These are phyloP conservation scores for Andrena fulva DNA, from an alignment of 2,888 invertebrate species.

Conservation along the genomic window DNA sequence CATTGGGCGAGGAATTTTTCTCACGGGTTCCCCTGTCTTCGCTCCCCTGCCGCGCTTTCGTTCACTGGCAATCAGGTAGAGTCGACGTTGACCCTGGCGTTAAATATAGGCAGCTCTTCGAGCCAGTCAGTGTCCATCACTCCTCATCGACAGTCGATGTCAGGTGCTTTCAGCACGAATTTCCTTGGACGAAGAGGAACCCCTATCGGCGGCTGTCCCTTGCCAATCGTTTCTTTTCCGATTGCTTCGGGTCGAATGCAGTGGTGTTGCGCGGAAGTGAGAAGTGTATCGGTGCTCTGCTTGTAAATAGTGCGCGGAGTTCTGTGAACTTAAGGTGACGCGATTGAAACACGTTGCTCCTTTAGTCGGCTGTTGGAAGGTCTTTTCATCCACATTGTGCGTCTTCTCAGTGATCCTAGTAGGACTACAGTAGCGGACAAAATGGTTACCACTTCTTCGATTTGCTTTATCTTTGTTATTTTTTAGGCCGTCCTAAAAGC, in stretches of 20 bases:
- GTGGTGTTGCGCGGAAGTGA: neutral
- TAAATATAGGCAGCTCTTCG: conserved; percentile 45
- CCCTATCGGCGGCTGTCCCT: neutral
- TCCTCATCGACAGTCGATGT: conserved; percentile 11
- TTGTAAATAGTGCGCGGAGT: neutral
- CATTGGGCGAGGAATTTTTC: conserved; percentile 43
- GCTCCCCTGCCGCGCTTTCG: neutral
- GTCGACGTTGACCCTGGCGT: conserved; percentile 49
- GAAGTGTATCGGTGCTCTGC: neutral
- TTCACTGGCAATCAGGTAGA: conserved; percentile 25
- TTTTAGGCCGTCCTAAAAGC: no score
- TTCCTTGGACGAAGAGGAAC: neutral
- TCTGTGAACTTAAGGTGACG: neutral
- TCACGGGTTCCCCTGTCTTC: conserved; percentile 9
- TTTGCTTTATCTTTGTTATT: no score
- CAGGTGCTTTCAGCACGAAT: neutral
- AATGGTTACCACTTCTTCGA: no score
- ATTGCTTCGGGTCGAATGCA: neutral
- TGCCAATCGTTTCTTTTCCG: neutral
- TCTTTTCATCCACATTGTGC: no score
- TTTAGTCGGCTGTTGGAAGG: no score
- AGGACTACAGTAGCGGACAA: no score
- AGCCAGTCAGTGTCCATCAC: conserved; percentile 54
- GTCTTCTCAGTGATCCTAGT: no score
- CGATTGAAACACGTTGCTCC: neutral